These are phyloP conservation scores for Bombus confusus DNA, from an alignment of 1,140 invertebrate species.

Conservation along the genomic window DNA sequence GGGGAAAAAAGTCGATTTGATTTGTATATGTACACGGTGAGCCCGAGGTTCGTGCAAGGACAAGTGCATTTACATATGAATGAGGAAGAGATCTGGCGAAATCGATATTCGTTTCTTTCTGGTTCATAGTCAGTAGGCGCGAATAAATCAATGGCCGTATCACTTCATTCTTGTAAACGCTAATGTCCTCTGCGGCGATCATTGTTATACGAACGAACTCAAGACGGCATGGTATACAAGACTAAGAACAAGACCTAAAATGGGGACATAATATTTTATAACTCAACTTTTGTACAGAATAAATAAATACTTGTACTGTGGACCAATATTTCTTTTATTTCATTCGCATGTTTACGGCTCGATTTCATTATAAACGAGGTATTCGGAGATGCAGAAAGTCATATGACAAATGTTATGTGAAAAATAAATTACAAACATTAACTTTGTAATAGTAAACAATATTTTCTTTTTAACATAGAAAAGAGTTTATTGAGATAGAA, in stretches of 20 bases:
- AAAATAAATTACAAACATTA: neutral
- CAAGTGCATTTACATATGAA: conserved; percentile 30
- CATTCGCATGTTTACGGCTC: conserved; percentile 59
- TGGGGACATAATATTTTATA: conserved; percentile 80
- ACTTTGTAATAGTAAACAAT: conserved; percentile 6
- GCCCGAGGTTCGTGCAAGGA: conserved; percentile 63
- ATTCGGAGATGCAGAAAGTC: neutral
- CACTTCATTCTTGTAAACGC: conserved; percentile 60
- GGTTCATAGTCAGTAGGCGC: neutral
- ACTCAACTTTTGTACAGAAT: conserved; percentile 81
- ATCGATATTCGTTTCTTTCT: conserved; percentile 11
- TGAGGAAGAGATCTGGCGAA: neutral
- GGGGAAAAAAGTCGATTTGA: conserved; percentile 66
- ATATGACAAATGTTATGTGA: neutral
- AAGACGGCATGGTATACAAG: conserved; percentile 78
- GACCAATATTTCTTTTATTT: conserved; percentile 80
- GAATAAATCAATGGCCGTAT: conserved; percentile 24
- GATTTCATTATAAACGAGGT: neutral
- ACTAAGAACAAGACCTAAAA: conserved; percentile 79
- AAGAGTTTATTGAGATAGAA: neutral
- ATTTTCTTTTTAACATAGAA: neutral
- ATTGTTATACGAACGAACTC: conserved; percentile 77
- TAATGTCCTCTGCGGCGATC: conserved; percentile 67
- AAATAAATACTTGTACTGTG: conserved; percentile 81
- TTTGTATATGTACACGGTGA: conserved; percentile 72